phyloP scores from a whole-genome alignment of 92 coral and sea anemone genomes.

The Actinernus sp. region DNA sequence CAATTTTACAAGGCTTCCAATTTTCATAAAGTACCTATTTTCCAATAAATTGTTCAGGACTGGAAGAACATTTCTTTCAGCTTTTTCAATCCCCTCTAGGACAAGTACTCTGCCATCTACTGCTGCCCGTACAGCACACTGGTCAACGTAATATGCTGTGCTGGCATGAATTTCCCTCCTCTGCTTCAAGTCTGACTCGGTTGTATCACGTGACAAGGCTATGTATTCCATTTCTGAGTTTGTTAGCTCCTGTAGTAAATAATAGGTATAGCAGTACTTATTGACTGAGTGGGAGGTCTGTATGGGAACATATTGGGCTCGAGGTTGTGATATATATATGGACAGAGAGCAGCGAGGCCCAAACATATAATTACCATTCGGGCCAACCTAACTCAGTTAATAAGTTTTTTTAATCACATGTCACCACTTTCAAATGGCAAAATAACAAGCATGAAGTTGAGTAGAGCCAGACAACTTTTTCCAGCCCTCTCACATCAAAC shows the following conservation, averaged over 20 bases:
- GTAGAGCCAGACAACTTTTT: too few species aligned
- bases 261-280: neutral
- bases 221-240: constrained; percentile 94
- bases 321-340: too few species aligned
- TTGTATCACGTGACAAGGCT: constrained; percentile 94
- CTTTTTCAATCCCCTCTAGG: constrained; percentile 97
- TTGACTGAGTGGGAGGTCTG: neutral
- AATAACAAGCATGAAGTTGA: too few species aligned
- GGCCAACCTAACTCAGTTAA: too few species aligned
- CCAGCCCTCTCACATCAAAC: too few species aligned
- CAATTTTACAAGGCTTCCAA: too few species aligned
- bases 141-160: constrained; percentile 91
- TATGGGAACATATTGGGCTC: too few species aligned
- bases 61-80: constrained; percentile 97
- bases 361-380: too few species aligned
- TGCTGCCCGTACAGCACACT: constrained; percentile 98
- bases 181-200: constrained; percentile 96
- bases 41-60: constrained; percentile 95
- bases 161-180: constrained; percentile 91
- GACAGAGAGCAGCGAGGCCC: too few species aligned
- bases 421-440: too few species aligned
- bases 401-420: too few species aligned
- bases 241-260: constrained; percentile 79
- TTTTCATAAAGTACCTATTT: constrained; percentile 71
- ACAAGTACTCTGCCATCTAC: constrained; percentile 88